A percentile compares a stretch with the other conserved stretches of the same genome.
These are phyloP conservation scores for Pseudocheirus occidentalis DNA, from an alignment of 2,797 vertebrate species.

Conservation along the genomic window DNA sequence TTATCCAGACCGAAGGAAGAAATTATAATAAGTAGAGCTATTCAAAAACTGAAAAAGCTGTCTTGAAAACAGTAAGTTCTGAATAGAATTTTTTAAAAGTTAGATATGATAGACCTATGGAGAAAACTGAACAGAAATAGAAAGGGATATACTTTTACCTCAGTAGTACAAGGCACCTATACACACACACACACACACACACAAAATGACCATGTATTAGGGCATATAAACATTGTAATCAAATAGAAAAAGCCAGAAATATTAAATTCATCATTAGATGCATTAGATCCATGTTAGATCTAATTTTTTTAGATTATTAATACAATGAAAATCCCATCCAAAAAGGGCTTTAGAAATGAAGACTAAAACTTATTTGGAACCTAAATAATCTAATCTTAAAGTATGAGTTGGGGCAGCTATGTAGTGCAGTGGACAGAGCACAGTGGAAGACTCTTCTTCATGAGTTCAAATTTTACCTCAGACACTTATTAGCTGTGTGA, in stretches of 20 bases:
- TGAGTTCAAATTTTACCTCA: neutral
- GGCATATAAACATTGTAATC: neutral
- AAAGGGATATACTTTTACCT: neutral
- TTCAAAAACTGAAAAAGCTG: neutral
- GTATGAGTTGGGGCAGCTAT: neutral
- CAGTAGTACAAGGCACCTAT: neutral
- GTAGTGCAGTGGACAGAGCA: no score
- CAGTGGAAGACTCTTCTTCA: neutral
- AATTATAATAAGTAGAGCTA: neutral
- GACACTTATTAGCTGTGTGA: neutral
- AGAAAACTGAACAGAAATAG: neutral
- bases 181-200: no score
- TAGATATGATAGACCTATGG: neutral
- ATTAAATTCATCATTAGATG: neutral
- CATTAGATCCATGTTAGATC: no score
- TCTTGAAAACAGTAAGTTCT: neutral
- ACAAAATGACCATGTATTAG: neutral
- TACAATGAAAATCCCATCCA: no score
- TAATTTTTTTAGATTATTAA: neutral
- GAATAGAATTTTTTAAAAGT: neutral
- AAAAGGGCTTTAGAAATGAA: no score
- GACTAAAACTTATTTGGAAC: no score
- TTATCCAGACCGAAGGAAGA: neutral
- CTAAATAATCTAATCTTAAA: neutral
- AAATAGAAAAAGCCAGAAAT: neutral